A percentile compares a stretch with the other conserved stretches of the same genome.
Conservation (phyloP, 1,140 invertebrate genomes). For the Varroa destructor region DNA sequence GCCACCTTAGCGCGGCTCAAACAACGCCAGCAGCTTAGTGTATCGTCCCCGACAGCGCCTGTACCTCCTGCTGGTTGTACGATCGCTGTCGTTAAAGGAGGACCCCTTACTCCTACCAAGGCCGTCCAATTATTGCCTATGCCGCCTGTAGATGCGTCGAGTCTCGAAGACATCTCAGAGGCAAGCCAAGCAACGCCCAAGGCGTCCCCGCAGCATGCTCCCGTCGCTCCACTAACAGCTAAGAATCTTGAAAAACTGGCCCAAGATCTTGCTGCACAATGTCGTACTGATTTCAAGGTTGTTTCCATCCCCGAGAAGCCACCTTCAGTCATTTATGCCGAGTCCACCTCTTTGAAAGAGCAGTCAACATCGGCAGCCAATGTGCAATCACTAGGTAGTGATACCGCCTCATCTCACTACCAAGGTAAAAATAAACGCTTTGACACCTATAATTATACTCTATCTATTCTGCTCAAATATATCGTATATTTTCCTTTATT, state of each 20-base stretch:
- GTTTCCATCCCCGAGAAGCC: constrained; percentile 14
- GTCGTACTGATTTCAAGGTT: constrained; percentile 2
- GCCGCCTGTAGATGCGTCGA: constrained; percentile 17
- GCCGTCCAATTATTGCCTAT: constrained; percentile 1
- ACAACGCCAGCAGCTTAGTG: constrained; percentile 26
- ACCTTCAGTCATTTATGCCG: constrained; percentile 11
- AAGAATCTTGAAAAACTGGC: constrained; percentile 25
- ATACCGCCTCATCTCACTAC: constrained; percentile 5
- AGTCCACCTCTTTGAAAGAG: neutral
- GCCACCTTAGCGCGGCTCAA: constrained; percentile 24
- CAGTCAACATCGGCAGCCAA: too few relatives aligned
- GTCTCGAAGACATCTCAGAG: constrained; percentile 25
- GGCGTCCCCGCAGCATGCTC: constrained; percentile 4
- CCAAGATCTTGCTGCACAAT: constrained; percentile 24
- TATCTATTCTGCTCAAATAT: too few relatives aligned
- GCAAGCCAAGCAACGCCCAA: constrained; percentile 17
- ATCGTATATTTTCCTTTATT: too few relatives aligned
- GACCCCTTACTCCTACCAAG: neutral
- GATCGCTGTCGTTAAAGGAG: neutral
- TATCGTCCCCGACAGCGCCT: constrained; percentile 7
- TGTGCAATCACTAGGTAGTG: too few relatives aligned
- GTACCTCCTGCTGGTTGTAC: too few relatives aligned
- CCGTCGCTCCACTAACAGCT: constrained; percentile 17
- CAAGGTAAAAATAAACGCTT: neutral
- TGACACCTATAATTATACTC: too few relatives aligned